phyloP scores from a whole-genome alignment of 37 sponge, comb jelly and placozoan species.

The Spongia lamella region DNA sequence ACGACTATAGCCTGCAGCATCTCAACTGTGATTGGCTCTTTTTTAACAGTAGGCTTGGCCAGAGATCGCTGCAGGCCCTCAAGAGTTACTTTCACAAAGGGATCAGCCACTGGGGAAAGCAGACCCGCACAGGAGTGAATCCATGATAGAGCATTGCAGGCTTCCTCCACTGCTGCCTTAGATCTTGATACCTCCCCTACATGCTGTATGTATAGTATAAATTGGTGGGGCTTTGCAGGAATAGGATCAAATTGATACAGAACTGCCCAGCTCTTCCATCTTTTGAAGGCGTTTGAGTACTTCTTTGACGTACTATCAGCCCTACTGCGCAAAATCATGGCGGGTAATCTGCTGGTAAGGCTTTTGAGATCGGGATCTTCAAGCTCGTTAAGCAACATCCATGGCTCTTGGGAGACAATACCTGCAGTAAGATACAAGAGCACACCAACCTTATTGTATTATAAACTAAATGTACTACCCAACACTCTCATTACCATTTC shows the following conservation, averaged over 20 bases:
- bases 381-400: not conserved
- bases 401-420: slow-evolving; percentile 1
- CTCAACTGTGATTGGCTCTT: too few species aligned
- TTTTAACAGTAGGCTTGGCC: too few species aligned
- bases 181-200: slow-evolving; percentile 11
- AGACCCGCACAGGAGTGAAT: not conserved
- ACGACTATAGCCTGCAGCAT: slow-evolving; percentile 2
- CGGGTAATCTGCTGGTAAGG: slow-evolving; percentile 20
- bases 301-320: slow-evolving; percentile 32
- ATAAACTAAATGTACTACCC: too few species aligned
- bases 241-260: too few species aligned
- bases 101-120: too few species aligned
- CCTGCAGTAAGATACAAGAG: too few species aligned
- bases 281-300: slow-evolving; percentile 26
- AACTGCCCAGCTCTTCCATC: slow-evolving; percentile 48
- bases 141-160: slow-evolving; percentile 19
- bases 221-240: slow-evolving; percentile 3
- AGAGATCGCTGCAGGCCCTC: too few species aligned
- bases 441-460: too few species aligned
- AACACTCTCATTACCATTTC: too few species aligned
- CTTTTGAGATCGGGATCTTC: slow-evolving; percentile 41
- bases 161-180: slow-evolving; percentile 24
- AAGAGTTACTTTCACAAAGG: too few species aligned
- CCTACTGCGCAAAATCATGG: slow-evolving; percentile 13
- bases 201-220: slow-evolving; percentile 27